Percentiles rank a stretch among this genome's conserved stretches.
These are phyloP conservation scores for Oscheius sp. DNA, from an alignment of 2,888 invertebrate species.

Conservation along the genomic window DNA sequence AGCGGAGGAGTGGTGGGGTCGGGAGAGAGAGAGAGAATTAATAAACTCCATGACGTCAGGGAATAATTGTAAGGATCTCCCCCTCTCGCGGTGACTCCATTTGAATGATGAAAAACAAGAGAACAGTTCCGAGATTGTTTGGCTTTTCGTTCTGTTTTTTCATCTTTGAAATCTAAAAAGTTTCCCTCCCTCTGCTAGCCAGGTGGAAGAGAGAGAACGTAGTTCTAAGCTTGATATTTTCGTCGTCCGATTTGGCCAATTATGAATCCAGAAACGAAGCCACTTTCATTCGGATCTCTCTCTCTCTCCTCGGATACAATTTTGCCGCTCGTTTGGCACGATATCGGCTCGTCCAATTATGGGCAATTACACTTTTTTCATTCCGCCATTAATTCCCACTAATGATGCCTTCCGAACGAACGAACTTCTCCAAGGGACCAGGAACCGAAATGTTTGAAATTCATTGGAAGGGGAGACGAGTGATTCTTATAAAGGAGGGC, in stretches of 20 bases:
- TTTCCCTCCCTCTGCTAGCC: no score
- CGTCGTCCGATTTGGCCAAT: conserved; percentile 23
- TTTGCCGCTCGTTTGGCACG: background rate
- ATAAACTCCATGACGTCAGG: conserved; percentile 7
- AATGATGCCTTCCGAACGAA: no score
- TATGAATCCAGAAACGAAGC: conserved; percentile 11
- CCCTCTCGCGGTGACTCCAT: no score
- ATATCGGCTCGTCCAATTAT: no score
- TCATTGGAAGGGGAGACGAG: background rate
- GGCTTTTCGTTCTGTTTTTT: no score
- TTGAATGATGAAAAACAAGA: no score
- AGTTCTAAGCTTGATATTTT: conserved; percentile 18
- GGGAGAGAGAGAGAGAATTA: background rate
- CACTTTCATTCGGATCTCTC: conserved; percentile 11
- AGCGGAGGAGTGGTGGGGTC: background rate
- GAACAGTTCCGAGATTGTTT: no score
- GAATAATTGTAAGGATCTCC: background rate
- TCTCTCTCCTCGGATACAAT: background rate
- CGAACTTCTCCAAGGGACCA: no score
- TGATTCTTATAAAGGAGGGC: background rate
- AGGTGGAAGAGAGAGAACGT: background rate
- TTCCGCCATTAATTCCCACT: no score
- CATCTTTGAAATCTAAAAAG: no score
- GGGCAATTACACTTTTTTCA: background rate
- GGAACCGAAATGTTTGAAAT: no score